Evolutionary conservation across 37 sponge, comb jelly and placozoan genomes (phyloP), one percentile per base, ranked within the genome.

Genomic region (Crambe crambe): DNA sequence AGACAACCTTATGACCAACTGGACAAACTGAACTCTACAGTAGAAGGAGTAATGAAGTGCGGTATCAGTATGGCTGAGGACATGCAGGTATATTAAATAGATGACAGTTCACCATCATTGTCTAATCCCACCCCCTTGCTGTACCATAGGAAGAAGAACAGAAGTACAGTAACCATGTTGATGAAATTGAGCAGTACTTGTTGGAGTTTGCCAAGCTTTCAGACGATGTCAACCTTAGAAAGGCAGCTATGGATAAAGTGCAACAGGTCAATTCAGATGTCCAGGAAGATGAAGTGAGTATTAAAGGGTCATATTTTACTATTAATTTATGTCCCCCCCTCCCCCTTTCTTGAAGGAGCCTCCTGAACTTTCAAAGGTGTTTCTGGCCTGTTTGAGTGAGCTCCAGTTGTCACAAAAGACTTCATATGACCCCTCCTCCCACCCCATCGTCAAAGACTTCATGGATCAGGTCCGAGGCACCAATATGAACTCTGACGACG

Each of bases 371-470:
- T 8, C 44, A 26, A n/a, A 79, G 56, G 79, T 39, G 22, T 68
- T 79, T n/a, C 47, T 63, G 25, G 17, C 35, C 0, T 58, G 38
- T 34, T 60, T 77, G 62, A 26, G 26, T 26, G 44, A 41, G 34
- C 56, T 79, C 37, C 37, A 39, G 15, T 22, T 22, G 3, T 23
- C 38, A 20, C 47, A 32, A 18, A 39, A 64, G 42, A 21, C 23
- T 30, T 21, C 21, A 18, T 79, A 29, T 68, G 69, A 79, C 56
- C 68, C 79, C 3, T 32, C 18, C 25, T 1, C 37, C 36, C 79
- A 79, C 35, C 79, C 79, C 1, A 35, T 29, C 3, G 56, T 82
- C 43, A 1, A 34, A 36, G 83, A 82, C 21, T 76, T 76, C 26
- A 70, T 8, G 3, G 42, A 70, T 8, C 2, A 25, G 35, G 26